Evolutionary conservation across 1,140 invertebrate genomes (phyloP).

Genomic region (Anastrepha obliqua): DNA sequence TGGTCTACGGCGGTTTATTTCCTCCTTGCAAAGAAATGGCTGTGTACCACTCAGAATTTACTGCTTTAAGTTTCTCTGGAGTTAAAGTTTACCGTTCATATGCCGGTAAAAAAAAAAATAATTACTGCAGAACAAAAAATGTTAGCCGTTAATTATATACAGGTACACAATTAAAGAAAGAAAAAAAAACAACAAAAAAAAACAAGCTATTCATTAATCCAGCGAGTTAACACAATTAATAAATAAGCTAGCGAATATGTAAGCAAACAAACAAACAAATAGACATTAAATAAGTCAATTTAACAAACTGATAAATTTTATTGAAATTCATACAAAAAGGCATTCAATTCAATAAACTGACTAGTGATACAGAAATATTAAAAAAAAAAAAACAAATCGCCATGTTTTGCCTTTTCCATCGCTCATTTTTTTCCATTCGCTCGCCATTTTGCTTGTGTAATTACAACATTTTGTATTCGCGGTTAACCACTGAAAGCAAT

Average conservation of each 20-base stretch:
- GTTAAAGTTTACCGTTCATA: too few species aligned
- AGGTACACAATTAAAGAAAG: too few species aligned
- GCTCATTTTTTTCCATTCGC: background rate
- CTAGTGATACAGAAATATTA: background rate
- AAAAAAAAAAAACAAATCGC: background rate
- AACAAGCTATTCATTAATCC: too few species aligned
- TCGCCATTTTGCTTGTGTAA: conserved; percentile 34
- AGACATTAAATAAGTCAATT: conserved; percentile 17
- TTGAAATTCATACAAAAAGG: background rate
- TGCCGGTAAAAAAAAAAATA: too few species aligned
- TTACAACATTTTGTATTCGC: conserved; percentile 51
- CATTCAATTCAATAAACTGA: background rate
- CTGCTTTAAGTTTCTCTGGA: too few species aligned
- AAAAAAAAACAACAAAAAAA: too few species aligned
- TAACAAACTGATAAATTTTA: conserved; percentile 17
- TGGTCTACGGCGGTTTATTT: too few species aligned
- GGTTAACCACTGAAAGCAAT: conserved; percentile 50
- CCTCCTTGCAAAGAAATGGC: too few species aligned
- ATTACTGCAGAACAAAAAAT: too few species aligned
- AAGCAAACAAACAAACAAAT: conserved; percentile 15
- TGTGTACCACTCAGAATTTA: too few species aligned
- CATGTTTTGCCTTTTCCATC: background rate
- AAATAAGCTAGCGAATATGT: background rate
- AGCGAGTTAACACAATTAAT: background rate
- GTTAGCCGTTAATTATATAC: too few species aligned